phyloP scores from a whole-genome alignment of 2,888 invertebrate genomes.

The Stegophylla sp. region DNA sequence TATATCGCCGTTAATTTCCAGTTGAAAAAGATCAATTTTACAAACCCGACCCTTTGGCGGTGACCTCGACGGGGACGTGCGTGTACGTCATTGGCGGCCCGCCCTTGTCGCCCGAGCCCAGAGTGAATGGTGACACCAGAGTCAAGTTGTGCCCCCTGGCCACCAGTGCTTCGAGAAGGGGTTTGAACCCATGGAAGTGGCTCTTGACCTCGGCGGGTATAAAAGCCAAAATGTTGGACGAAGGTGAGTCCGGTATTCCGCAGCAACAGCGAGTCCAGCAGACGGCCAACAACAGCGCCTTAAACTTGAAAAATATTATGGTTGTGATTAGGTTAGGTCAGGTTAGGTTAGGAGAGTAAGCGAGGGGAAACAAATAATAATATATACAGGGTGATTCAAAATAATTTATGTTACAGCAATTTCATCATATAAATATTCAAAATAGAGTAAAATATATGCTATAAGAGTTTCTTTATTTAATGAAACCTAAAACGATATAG shows the following conservation, averaged over 20 bases:
- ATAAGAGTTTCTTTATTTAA: too few species aligned
- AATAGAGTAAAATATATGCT: too few species aligned
- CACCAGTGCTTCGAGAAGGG: slow-evolving; percentile 18
- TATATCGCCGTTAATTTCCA: too few species aligned
- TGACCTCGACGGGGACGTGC: slow-evolving; percentile 19
- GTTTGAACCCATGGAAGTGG: slow-evolving; percentile 43
- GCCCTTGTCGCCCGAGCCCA: background rate
- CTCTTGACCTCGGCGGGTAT: slow-evolving; percentile 23
- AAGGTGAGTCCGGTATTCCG: background rate
- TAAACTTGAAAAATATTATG: too few species aligned
- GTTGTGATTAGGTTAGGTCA: too few species aligned
- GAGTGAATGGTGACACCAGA: slow-evolving; percentile 30
- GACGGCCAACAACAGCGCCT: background rate
- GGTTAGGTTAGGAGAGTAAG: too few species aligned
- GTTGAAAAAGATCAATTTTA: background rate
- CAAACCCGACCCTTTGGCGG: background rate
- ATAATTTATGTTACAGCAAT: too few species aligned
- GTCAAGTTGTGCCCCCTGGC: slow-evolving; percentile 48
- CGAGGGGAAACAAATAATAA: too few species aligned
- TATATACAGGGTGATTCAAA: too few species aligned
- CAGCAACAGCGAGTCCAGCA: background rate
- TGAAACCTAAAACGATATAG: too few species aligned
- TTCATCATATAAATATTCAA: too few species aligned
- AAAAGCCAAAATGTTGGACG: slow-evolving; percentile 35
- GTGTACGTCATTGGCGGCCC: slow-evolving; percentile 2